Conservation (phyloP, 2,797 vertebrate genomes). For the Chrysocyon brachyurus region DNA sequence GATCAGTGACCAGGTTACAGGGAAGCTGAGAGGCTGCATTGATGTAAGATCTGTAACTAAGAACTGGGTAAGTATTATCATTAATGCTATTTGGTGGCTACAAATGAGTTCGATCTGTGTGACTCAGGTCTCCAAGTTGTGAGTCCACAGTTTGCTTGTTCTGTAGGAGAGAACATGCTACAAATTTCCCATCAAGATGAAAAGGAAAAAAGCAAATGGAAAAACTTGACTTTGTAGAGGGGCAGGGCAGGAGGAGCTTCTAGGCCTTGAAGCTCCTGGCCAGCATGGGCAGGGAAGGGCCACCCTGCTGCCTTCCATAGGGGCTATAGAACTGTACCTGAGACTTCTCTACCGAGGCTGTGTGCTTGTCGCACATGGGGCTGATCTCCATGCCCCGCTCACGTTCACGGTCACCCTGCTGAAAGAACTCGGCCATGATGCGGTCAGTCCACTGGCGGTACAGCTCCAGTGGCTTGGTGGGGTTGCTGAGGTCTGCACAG, state of each 20-base stretch:
- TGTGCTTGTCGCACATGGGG: slow-evolving; percentile 98
- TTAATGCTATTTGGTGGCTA: background rate
- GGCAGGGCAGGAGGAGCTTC: too few relatives aligned
- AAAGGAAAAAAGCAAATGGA: background rate
- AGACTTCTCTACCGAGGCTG: slow-evolving; percentile 96
- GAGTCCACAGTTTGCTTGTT: too few relatives aligned
- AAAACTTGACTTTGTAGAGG: background rate
- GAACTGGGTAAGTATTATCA: background rate
- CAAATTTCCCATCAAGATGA: background rate
- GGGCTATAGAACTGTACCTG: slow-evolving; percentile 88
- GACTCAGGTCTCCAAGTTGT: background rate
- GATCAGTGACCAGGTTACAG: background rate
- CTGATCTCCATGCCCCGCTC: slow-evolving; percentile 98
- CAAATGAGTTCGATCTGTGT: background rate
- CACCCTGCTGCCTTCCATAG: rapidly evolving
- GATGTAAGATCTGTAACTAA: background rate
- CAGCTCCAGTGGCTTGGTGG: slow-evolving; percentile 95
- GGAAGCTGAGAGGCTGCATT: background rate
- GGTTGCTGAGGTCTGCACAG: slow-evolving; percentile 97
- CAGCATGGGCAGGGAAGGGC: too few relatives aligned
- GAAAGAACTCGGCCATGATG: slow-evolving; percentile 98
- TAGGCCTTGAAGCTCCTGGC: background rate
- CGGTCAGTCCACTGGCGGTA: slow-evolving; percentile 98
- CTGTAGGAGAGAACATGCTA: too few relatives aligned
- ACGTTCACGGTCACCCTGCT: slow-evolving; percentile 95